These are phyloP conservation scores for Phycodurus eques DNA, from an alignment of 2,113 vertebrate species.

Conservation along the genomic window DNA sequence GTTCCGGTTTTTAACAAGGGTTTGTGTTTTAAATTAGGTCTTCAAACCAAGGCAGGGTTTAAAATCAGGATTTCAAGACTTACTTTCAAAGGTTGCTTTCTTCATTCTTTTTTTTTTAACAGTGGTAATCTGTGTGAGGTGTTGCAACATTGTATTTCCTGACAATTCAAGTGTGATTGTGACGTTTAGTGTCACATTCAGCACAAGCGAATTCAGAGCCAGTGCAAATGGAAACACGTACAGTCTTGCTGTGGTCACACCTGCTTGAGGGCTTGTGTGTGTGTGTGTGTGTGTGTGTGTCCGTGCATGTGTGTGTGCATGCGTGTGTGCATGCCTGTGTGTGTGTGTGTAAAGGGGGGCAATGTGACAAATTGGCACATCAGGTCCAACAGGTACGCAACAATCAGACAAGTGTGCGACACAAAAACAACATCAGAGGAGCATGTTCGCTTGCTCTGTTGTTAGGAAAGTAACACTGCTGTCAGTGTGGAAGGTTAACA, in stretches of 20 bases:
- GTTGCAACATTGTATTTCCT: not conserved
- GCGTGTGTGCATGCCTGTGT: too few relatives aligned
- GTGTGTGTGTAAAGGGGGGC: not conserved
- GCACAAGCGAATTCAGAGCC: too few relatives aligned
- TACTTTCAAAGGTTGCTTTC: too few relatives aligned
- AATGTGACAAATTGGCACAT: slow-evolving; percentile 9
- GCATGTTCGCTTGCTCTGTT: too few relatives aligned
- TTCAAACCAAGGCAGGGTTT: too few relatives aligned
- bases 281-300: not conserved
- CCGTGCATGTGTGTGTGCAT: too few relatives aligned
- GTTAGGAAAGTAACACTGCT: too few relatives aligned
- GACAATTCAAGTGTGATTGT: not conserved
- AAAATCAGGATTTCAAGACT: too few relatives aligned
- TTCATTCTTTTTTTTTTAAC: not conserved
- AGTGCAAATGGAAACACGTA: not conserved
- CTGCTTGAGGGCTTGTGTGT: not conserved
- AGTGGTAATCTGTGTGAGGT: too few relatives aligned
- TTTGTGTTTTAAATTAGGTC: too few relatives aligned
- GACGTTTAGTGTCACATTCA: not conserved
- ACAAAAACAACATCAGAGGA: not conserved
- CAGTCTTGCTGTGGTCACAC: not conserved
- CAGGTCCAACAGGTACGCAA: slow-evolving; percentile 44
- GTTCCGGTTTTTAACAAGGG: too few relatives aligned
- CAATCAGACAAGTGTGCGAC: slow-evolving; percentile 23
- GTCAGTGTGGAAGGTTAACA: too few relatives aligned